These are phyloP conservation scores for Microctonus brassicae DNA, from an alignment of 2,888 invertebrate species.

Conservation along the genomic window DNA sequence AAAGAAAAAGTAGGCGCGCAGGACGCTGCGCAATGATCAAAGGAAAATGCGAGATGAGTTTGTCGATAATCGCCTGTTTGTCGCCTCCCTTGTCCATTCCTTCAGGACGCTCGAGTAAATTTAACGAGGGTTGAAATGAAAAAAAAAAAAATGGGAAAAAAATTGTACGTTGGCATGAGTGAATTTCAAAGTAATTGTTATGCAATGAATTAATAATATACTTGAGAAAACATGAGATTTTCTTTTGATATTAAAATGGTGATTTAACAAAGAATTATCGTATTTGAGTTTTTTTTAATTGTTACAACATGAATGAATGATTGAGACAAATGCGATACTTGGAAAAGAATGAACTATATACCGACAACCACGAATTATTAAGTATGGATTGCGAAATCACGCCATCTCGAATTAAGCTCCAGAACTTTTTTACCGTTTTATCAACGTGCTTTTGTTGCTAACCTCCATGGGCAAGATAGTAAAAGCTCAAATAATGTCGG, in stretches of 20 bases:
- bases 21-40: conserved; percentile 37
- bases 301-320: not conserved
- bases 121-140: conserved; percentile 30
- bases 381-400: conserved; percentile 10
- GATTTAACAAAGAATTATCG: not conserved
- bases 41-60: conserved; percentile 31
- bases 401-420: conserved; percentile 29
- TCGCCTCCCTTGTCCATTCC: conserved; percentile 5
- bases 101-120: conserved; percentile 22
- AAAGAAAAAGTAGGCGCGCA: conserved; percentile 13
- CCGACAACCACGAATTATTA: not conserved
- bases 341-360: no score
- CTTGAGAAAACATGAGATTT: not conserved
- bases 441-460: conserved; percentile 26
- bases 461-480: not conserved
- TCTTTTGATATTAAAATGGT: not conserved
- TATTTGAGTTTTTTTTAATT: not conserved
- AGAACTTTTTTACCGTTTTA: conserved; percentile 20
- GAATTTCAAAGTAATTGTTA: conserved; percentile 5
- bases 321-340: not conserved
- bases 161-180: not conserved
- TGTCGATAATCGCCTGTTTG: conserved; percentile 38
- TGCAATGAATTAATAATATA: not conserved
- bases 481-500: conserved; percentile 21
- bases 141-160: not conserved